Conservation (phyloP, 2,888 invertebrate genomes). For the Anoplius nigerrimus region DNA sequence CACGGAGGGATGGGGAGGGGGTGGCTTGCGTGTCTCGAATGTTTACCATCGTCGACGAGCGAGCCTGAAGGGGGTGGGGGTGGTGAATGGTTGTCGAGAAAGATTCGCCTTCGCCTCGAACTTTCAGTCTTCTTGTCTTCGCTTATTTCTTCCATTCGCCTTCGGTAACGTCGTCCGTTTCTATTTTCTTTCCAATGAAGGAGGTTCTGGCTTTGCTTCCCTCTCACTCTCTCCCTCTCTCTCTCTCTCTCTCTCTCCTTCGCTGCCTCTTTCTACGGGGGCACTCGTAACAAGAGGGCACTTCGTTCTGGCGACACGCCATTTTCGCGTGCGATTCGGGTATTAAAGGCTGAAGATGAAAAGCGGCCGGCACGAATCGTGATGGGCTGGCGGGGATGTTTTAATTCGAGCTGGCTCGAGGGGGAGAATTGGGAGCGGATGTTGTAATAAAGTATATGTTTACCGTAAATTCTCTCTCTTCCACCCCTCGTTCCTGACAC, state of each 20-base stretch:
- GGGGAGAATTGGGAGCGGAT: too few relatives aligned
- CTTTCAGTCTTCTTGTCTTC: too few relatives aligned
- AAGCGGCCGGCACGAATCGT: slow-evolving; percentile 42
- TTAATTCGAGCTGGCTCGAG: too few relatives aligned
- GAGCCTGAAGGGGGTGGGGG: slow-evolving; percentile 7
- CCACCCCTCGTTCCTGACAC: too few relatives aligned
- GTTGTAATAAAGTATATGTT: too few relatives aligned
- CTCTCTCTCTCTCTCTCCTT: neutral
- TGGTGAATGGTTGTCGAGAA: slow-evolving; percentile 19
- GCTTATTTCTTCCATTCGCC: slow-evolving; percentile 16
- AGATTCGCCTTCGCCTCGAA: neutral
- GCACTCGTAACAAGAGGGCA: slow-evolving; percentile 51
- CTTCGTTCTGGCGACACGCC: slow-evolving; percentile 55
- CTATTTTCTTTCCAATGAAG: slow-evolving; percentile 5
- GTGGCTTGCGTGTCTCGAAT: slow-evolving; percentile 54
- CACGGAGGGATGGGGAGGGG: neutral
- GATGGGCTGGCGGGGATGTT: too few relatives aligned
- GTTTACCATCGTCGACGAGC: slow-evolving; percentile 49
- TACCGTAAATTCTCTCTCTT: too few relatives aligned
- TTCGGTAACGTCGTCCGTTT: slow-evolving; percentile 32
- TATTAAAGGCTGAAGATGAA: slow-evolving; percentile 53
- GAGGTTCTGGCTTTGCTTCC: neutral
- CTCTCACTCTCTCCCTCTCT: neutral
- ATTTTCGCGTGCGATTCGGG: slow-evolving; percentile 60
- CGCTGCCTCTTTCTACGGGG: too few relatives aligned